Conservation (phyloP, 2,113 vertebrate genomes). For the Sylvietta virens region DNA sequence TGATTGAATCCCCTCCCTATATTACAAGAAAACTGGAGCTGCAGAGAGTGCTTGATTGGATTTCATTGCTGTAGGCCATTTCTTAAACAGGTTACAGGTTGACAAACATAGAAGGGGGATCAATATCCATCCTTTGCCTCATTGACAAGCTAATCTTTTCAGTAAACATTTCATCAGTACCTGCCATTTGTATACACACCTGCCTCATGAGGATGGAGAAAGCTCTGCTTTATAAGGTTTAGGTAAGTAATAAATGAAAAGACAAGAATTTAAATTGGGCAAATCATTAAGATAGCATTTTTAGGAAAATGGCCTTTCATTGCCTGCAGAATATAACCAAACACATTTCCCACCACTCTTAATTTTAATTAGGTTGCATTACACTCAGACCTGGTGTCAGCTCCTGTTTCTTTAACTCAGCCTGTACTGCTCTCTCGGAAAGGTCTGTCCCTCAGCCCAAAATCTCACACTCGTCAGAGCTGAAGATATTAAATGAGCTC, state of each 20-base stretch:
- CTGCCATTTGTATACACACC: constrained; percentile 70
- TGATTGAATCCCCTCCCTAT: constrained; percentile 66
- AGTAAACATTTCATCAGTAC: constrained; percentile 75
- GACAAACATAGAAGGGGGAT: constrained; percentile 66
- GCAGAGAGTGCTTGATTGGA: constrained; percentile 69
- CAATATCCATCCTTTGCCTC: constrained; percentile 69
- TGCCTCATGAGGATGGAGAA: constrained; percentile 46
- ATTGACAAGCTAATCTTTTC: constrained; percentile 73
- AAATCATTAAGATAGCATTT: constrained; percentile 26
- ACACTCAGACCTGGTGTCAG: not conserved
- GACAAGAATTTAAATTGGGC: constrained; percentile 51
- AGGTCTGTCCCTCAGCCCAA: not conserved
- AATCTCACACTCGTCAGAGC: not conserved
- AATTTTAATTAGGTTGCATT: constrained; percentile 38
- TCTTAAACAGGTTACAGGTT: constrained; percentile 72
- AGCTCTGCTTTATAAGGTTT: constrained; percentile 62
- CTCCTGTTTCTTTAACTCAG: not conserved
- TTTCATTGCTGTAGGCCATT: constrained; percentile 67
- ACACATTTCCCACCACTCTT: not conserved
- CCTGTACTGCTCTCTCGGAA: rapidly evolving
- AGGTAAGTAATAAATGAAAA: constrained; percentile 63
- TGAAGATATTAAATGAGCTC: not conserved
- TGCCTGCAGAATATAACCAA: constrained; percentile 34
- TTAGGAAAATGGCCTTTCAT: constrained; percentile 42
- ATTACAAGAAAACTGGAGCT: constrained; percentile 61